Evolutionary conservation across 2,888 invertebrate genomes (phyloP), one percentile per base, ranked within the genome.

Genomic region (Drosophila glabriapex): DNA sequence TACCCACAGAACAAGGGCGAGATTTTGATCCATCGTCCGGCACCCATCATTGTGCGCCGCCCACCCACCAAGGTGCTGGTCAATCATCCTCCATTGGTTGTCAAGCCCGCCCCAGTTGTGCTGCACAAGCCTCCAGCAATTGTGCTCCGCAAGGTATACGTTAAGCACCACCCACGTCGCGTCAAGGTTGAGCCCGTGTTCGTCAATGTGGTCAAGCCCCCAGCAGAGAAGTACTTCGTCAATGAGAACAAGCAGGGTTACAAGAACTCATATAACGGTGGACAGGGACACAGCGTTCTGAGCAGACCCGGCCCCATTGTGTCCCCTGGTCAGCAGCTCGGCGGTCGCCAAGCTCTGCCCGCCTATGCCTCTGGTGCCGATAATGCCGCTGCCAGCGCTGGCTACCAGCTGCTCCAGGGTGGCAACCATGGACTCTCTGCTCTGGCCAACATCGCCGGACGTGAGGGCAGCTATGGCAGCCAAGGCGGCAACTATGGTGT

Each of bases 111-210:
- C 22, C 93, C 93, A 73, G 93, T 93, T 76, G 92, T 93, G 63
- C 83, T 93, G 25, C 93, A 93, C 85, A 93, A 92, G 76, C 93
- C 93, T n/a, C 93, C 93, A 85, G 91, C 93, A 86, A 91, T 92
- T n/a, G 91, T 93, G 3, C 76, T 92, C 50, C 92, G 93, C 78
- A 93, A 92, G 84, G 91, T 93, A 46, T 89, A 86, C 70, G 87
- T 92, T 25, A 92, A 93, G 83, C 90, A 92, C 75, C 91, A 93
- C 53, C 93, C 93, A 75, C 92, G 92, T 52, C 91, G 92, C 78
- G 91, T 93, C 52, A 92, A 91, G 86, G 92, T 93, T 33, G 92
- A 93, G 73, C 93, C 93, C 31, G 92, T 93, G 39, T 92, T 92
- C 69, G 93, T 93, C 50, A 93, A 93, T 61, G 92, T 93, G 74